phyloP scores from a whole-genome alignment of 2,888 invertebrate species.

The Microplitis manilae region DNA sequence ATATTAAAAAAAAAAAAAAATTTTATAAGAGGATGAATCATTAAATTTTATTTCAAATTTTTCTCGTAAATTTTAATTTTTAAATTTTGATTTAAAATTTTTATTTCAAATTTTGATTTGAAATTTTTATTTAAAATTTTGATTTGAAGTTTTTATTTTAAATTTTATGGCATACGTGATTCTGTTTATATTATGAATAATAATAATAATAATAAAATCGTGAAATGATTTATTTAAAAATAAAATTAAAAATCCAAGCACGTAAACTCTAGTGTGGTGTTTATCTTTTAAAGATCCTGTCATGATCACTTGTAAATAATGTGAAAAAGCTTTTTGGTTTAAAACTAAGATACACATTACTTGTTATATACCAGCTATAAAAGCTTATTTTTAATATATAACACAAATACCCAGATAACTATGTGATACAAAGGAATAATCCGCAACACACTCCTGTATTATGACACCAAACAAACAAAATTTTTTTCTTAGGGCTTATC shows the following conservation, averaged over 20 bases:
- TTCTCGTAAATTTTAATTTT: background rate
- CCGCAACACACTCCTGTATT: background rate
- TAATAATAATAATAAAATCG: background rate
- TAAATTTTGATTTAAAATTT: background rate
- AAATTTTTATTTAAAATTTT: no score
- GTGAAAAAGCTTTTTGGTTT: background rate
- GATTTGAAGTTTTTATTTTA: background rate
- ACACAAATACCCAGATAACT: background rate
- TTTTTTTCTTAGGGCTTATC: background rate
- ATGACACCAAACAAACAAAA: background rate
- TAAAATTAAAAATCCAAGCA: background rate
- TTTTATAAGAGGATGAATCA: background rate
- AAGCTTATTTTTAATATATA: background rate
- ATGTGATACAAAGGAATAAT: background rate
- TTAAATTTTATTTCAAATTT: background rate
- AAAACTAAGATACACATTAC: background rate
- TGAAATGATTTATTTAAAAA: background rate
- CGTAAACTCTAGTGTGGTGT: background rate
- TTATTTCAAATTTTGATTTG: no score
- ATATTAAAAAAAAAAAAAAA: constrained; percentile 15
- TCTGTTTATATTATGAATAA: background rate
- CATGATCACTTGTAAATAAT: background rate
- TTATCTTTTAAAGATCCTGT: background rate
- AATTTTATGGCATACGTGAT: background rate
- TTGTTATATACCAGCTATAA: background rate